Conservation (phyloP, 2,888 invertebrate species). For the Argyresthia albistria region DNA sequence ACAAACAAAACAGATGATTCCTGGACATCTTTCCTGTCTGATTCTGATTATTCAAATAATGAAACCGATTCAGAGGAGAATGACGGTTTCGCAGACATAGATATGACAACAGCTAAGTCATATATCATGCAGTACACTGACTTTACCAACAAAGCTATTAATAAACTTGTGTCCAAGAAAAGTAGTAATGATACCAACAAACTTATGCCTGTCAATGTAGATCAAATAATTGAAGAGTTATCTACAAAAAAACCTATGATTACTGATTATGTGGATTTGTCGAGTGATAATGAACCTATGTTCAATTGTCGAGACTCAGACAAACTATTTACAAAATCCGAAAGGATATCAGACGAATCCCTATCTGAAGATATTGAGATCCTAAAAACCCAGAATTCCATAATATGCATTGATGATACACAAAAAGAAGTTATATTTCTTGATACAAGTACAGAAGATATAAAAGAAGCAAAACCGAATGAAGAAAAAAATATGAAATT, state of each 20-base stretch:
- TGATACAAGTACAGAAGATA: constrained; percentile 35
- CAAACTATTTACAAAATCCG: neutral
- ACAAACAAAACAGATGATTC: constrained; percentile 55
- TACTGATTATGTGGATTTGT: constrained; percentile 38
- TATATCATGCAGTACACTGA: constrained; percentile 86
- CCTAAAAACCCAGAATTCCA: neutral
- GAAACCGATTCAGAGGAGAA: constrained; percentile 54
- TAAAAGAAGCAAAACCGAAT: neutral
- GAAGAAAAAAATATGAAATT: neutral
- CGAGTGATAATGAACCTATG: constrained; percentile 44
- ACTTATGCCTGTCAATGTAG: constrained; percentile 26
- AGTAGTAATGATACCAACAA: constrained; percentile 24
- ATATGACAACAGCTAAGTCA: constrained; percentile 74
- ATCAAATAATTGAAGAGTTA: constrained; percentile 47
- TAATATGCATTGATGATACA: constrained; percentile 33
- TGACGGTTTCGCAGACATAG: constrained; percentile 43
- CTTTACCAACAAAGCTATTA: constrained; percentile 79
- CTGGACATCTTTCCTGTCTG: constrained; percentile 53
- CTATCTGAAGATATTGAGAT: neutral
- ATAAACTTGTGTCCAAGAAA: constrained; percentile 58
- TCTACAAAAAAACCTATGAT: constrained; percentile 45
- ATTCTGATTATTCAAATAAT: constrained; percentile 41
- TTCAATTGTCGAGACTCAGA: neutral
- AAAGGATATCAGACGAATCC: neutral
- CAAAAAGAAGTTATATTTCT: constrained; percentile 32